Evolutionary conservation across 2,797 vertebrate species (phyloP), one percentile per base, ranked within the genome.

Genomic region (Cichlasoma orientale): DNA sequence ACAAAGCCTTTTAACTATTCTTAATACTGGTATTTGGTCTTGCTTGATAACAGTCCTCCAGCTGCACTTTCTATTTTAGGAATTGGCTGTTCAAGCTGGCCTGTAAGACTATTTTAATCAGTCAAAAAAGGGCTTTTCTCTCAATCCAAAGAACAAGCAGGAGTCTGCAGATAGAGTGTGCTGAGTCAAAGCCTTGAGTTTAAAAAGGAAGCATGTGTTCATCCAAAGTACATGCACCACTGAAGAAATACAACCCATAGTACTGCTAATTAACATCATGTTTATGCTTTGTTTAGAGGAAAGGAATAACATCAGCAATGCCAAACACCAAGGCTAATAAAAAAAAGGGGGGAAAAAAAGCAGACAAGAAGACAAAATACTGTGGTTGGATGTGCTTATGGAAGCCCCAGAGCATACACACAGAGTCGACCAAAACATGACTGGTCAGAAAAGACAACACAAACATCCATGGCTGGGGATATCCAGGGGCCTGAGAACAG

Each of bases 401-500:
- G 52, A 78, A 55, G 21, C 25, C 12, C 4, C 13, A 19, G 27
- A 81, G 29, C 29, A 7, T 19, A 54, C 21, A 57, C 25, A 72
- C 41, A n/a, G 10, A 41, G n/a, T 57, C 7, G 47, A 58, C 18
- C 38, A n/a, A 56, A 58, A 68, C 27, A 50, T 8, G 31, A 61
- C 29, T 3, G 36, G 11, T 66, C 18, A 41, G 23, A 25, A 52
- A 47, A 58, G 61, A 79, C 18, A 75, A 9, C n/a, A 18, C n/a
- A 1, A 31, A 14, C 41, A 2, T 52, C 27, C 18, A 33, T 36
- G 29, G 63, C 16, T 12, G 56, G 14, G 5, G 52, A 70, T 52
- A 78, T 63, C 79, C 50, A 47, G 52, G 13, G 44, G 41, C 14
- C 25, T 19, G 71, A 89, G 54, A 66, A 54, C 72, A 77, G 53